Evolutionary conservation across 2,888 invertebrate species (phyloP).

Genomic region (Laothoe populi): DNA sequence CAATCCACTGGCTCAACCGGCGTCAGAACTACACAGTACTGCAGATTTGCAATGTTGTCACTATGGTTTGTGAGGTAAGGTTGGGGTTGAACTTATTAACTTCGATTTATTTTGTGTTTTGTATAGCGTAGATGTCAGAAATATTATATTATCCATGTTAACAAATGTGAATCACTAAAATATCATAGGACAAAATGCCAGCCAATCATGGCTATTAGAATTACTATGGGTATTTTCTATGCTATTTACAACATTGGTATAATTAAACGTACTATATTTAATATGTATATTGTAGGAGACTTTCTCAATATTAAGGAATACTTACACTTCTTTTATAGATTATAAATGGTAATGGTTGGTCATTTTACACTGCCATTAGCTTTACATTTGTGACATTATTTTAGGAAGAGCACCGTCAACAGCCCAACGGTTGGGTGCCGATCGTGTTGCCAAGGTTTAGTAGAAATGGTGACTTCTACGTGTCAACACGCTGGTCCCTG

Average conservation of each 20-base stretch:
- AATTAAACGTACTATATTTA: no score
- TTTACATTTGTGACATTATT: conserved; percentile 4
- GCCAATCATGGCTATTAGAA: no score
- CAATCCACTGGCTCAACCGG: conserved; percentile 93
- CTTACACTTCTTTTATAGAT: no score
- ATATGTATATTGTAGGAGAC: no score
- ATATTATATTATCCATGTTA: no score
- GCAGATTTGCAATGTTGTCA: conserved; percentile 82
- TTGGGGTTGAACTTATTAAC: not conserved
- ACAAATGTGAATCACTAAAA: no score
- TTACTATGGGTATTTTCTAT: no score
- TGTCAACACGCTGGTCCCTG: conserved; percentile 73
- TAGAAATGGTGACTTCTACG: conserved; percentile 67
- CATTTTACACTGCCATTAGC: not conserved
- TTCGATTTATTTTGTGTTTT: not conserved
- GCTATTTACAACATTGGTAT: no score
- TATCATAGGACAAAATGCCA: no score
- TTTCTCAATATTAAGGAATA: no score
- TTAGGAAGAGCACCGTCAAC: conserved; percentile 79
- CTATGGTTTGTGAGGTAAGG: conserved; percentile 60
- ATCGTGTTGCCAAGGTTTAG: conserved; percentile 85
- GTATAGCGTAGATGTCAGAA: no score
- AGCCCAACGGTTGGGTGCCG: conserved; percentile 89
- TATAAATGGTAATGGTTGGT: no score
- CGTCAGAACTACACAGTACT: conserved; percentile 90